Evolutionary conservation across 2,888 invertebrate species (phyloP).

Genomic region (Latrodectus hesperus): DNA sequence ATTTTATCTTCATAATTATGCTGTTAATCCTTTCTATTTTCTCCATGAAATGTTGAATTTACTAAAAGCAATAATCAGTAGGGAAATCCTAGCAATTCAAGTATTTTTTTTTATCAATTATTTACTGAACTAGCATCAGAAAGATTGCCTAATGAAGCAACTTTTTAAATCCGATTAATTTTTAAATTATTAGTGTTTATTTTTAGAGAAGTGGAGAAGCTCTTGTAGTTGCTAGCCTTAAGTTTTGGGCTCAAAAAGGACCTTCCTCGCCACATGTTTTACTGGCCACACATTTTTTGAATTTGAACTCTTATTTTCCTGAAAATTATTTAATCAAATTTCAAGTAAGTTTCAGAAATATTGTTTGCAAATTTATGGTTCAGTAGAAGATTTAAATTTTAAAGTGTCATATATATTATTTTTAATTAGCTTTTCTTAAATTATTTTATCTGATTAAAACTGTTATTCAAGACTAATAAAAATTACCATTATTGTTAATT

Average conservation of each 20-base stretch:
- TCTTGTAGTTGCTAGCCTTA: constrained; percentile 82
- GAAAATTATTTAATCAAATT: constrained; percentile 29
- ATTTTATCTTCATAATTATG: no score
- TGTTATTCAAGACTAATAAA: background rate
- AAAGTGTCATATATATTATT: background rate
- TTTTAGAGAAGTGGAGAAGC: constrained; percentile 83
- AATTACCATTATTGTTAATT: background rate
- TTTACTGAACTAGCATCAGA: no score
- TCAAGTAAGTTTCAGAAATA: constrained; percentile 33
- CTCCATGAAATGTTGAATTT: no score
- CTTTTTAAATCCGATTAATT: no score
- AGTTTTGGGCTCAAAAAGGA: constrained; percentile 79
- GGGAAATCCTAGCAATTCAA: no score
- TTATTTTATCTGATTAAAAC: background rate
- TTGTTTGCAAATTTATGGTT: background rate
- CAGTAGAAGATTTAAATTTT: background rate
- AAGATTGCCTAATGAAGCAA: no score
- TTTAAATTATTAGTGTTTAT: no score
- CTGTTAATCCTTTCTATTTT: no score
- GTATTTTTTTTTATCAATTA: no score
- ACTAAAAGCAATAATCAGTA: no score
- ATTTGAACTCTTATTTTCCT: constrained; percentile 21
- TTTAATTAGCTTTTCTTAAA: background rate
- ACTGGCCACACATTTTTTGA: constrained; percentile 69
- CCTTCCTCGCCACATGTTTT: constrained; percentile 63